Conservation (phyloP, 2,113 vertebrate species). For the Aleadryas rufinucha region DNA sequence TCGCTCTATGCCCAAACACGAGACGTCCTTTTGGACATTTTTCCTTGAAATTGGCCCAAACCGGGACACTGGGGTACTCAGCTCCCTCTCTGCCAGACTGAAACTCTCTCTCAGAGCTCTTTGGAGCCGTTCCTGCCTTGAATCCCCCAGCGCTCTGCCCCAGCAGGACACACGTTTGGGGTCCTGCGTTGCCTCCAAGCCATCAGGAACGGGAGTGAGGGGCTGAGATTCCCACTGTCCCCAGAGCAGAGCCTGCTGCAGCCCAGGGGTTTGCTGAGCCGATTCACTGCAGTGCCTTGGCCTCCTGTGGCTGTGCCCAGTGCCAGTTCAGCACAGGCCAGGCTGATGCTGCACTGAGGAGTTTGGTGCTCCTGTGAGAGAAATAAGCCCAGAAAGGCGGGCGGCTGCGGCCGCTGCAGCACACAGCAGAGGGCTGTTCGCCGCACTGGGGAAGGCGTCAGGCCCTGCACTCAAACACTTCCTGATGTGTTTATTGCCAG, state of each 20-base stretch:
- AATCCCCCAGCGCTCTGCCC: neutral
- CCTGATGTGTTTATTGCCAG: neutral
- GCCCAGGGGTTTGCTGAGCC: neutral
- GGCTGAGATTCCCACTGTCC: neutral
- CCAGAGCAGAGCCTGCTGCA: neutral
- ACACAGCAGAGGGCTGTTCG: neutral
- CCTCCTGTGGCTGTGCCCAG: neutral
- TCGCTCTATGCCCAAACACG: too few relatives aligned
- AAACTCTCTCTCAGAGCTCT: neutral
- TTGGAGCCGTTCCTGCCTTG: neutral
- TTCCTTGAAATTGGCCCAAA: too few relatives aligned
- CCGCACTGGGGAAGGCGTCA: neutral
- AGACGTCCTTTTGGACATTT: too few relatives aligned
- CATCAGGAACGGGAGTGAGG: accelerated
- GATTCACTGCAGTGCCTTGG: neutral
- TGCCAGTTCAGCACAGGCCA: neutral
- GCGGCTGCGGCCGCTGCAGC: neutral
- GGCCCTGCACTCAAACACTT: neutral
- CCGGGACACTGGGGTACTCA: neutral
- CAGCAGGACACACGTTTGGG: neutral
- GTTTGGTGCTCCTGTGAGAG: neutral
- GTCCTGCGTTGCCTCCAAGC: neutral
- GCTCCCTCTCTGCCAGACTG: neutral
- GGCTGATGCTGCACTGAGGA: neutral
- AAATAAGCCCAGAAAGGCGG: neutral